phyloP scores from a whole-genome alignment of 2,888 invertebrate genomes.

The Perizoma affinitatum region DNA sequence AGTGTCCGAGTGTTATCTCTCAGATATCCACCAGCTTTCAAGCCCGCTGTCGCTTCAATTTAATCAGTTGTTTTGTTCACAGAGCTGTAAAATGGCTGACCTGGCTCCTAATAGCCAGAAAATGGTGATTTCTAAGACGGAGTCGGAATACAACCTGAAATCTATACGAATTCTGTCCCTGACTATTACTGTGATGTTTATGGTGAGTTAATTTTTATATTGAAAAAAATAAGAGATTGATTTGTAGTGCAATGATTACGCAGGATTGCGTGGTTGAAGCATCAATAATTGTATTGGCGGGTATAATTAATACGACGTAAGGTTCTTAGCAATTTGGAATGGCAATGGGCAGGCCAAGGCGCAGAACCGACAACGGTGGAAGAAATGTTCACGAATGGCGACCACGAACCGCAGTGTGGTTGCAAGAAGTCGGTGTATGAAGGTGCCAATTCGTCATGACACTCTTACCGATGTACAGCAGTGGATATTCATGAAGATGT shows the following conservation, averaged over 20 bases:
- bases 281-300: too few relatives aligned
- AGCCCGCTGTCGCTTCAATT: conserved; percentile 21
- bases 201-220: conserved; percentile 59
- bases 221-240: background rate
- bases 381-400: too few relatives aligned
- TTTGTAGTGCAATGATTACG: conserved; percentile 4
- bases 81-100: conserved; percentile 21
- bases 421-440: too few relatives aligned
- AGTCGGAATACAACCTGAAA: conserved; percentile 77
- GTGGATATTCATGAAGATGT: too few relatives aligned
- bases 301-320: too few relatives aligned
- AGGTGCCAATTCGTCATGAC: too few relatives aligned
- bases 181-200: conserved; percentile 75
- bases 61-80: conserved; percentile 19
- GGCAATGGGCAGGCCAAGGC: too few relatives aligned
- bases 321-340: too few relatives aligned
- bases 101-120: conserved; percentile 46
- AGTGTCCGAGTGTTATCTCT: conserved; percentile 46
- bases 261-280: background rate
- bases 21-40: conserved; percentile 41
- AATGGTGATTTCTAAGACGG: conserved; percentile 69
- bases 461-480: too few relatives aligned
- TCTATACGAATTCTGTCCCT: conserved; percentile 74
- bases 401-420: too few relatives aligned
- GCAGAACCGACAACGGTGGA: too few relatives aligned